Conservation (phyloP, 1,140 invertebrate species). For the Oryctes rhinoceros region DNA sequence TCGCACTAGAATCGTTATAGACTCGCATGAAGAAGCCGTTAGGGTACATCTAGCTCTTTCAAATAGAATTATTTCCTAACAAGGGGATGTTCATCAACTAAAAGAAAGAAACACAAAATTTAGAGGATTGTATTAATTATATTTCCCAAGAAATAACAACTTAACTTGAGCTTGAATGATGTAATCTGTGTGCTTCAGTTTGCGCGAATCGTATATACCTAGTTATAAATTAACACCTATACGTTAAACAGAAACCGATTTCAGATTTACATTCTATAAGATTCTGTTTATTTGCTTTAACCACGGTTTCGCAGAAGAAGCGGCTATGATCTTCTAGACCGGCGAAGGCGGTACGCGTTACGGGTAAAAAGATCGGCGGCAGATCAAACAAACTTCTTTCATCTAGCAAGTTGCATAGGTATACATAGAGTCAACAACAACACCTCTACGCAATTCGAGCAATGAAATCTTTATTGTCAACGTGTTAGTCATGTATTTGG, state of each 20-base stretch:
- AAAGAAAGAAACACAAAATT: no score
- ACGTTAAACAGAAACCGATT: slow-evolving; percentile 1
- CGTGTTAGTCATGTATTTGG: background rate
- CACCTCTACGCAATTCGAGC: background rate
- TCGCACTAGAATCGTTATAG: no score
- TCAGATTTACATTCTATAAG: background rate
- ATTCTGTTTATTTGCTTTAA: background rate
- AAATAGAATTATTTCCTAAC: no score
- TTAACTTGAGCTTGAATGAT: background rate
- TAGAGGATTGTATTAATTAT: no score
- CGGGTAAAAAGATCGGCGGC: background rate
- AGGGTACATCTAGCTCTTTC: no score
- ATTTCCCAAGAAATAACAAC: no score
- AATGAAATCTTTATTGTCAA: background rate
- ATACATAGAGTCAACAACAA: background rate
- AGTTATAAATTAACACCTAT: background rate
- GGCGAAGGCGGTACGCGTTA: background rate
- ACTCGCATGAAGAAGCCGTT: no score
- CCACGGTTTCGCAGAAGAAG: background rate
- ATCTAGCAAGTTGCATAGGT: background rate
- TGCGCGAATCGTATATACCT: background rate
- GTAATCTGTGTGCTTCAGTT: background rate
- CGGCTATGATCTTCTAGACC: background rate
- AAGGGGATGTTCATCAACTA: no score
- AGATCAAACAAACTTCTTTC: background rate